A percentile compares a stretch with the other conserved stretches of the same genome.
These are phyloP conservation scores for Oxygymnocypris stewartii DNA, from an alignment of 2,113 vertebrate genomes.

Conservation along the genomic window DNA sequence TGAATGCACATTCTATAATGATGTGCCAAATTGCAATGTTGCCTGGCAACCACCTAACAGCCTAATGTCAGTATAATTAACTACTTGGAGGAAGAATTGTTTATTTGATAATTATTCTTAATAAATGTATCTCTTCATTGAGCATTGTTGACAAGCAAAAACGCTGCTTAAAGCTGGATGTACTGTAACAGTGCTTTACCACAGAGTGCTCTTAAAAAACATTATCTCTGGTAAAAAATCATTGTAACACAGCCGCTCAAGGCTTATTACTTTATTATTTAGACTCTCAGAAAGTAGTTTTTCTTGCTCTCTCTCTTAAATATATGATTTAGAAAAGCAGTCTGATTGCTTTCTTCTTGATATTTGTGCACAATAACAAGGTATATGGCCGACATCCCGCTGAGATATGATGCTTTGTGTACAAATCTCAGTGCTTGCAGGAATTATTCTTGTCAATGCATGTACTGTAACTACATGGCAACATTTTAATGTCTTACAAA, in stretches of 20 bases:
- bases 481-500: background rate
- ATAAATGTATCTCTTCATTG: background rate
- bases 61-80: constrained; percentile 6
- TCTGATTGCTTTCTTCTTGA: background rate
- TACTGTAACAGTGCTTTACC: background rate
- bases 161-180: background rate
- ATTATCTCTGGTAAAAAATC: background rate
- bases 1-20: background rate
- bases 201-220: background rate
- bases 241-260: background rate
- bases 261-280: background rate
- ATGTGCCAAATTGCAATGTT: background rate
- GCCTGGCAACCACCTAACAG: background rate
- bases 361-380: background rate
- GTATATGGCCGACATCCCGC: background rate
- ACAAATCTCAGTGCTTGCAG: background rate
- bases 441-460: background rate
- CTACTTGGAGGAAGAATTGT: background rate
- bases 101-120: background rate
- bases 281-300: background rate
- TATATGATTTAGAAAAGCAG: constrained; percentile 4
- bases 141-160: background rate
- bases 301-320: background rate
- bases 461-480: background rate
- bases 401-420: background rate